These are phyloP conservation scores for Hiodon alosoides DNA, from an alignment of 2,113 vertebrate genomes.

Conservation along the genomic window DNA sequence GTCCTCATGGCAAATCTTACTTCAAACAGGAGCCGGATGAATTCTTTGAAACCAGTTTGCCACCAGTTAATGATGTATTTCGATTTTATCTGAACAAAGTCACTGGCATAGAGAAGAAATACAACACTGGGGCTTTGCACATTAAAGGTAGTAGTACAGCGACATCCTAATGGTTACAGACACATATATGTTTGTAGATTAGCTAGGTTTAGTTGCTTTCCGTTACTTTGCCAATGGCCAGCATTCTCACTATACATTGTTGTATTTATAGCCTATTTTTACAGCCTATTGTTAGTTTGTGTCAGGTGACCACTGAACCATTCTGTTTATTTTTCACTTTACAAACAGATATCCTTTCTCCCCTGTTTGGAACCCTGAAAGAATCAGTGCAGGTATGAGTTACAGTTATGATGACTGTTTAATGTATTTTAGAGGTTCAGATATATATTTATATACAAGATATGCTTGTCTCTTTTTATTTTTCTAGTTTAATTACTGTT, in stretches of 20 bases:
- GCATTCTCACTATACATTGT: background rate
- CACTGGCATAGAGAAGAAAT: slow-evolving; percentile 74
- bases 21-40: slow-evolving; percentile 56
- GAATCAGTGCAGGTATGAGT: slow-evolving; percentile 84
- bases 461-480: slow-evolving; percentile 12
- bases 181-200: background rate
- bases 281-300: too few relatives aligned
- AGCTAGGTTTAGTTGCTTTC: too few relatives aligned
- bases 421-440: background rate
- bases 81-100: slow-evolving; percentile 92
- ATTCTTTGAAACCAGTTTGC: slow-evolving; percentile 69
- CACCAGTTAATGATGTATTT: slow-evolving; percentile 69
- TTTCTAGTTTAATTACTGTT: slow-evolving; percentile 93
- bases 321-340: background rate
- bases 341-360: slow-evolving; percentile 85
- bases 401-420: background rate
- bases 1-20: slow-evolving; percentile 43
- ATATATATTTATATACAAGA: background rate
- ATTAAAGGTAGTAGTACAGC: slow-evolving; percentile 72
- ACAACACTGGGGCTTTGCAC: slow-evolving; percentile 83
- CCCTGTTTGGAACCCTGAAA: slow-evolving; percentile 85
- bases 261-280: background rate
- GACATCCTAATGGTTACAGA: too few relatives aligned
- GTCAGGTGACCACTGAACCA: background rate
- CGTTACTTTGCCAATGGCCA: background rate